Evolutionary conservation across 2,888 invertebrate genomes (phyloP).

Genomic region (Plagiodera versicolora): DNA sequence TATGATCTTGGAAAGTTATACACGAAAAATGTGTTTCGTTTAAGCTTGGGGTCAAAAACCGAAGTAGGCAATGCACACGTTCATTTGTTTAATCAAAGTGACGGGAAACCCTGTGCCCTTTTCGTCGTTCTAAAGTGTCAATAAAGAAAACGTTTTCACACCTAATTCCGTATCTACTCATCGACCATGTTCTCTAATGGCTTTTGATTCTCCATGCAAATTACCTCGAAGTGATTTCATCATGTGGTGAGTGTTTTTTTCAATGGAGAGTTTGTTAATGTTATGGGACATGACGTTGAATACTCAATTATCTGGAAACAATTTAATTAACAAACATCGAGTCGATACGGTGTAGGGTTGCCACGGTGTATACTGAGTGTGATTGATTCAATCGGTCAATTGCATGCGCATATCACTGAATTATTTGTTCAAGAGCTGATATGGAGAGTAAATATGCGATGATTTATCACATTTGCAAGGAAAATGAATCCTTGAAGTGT

Average conservation of each 20-base stretch:
- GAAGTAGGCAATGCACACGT: background rate
- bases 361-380: too few relatives aligned
- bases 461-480: too few relatives aligned
- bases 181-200: background rate
- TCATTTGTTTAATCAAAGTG: background rate
- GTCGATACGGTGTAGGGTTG: background rate
- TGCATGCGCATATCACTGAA: too few relatives aligned
- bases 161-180: background rate
- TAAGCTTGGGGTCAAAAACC: background rate
- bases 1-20: too few relatives aligned
- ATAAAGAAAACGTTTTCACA: background rate
- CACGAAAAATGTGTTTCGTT: too few relatives aligned
- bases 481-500: too few relatives aligned
- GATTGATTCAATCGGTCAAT: too few relatives aligned
- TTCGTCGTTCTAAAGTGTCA: background rate
- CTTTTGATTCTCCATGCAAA: slow-evolving; percentile 7
- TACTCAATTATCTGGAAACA: slow-evolving; percentile 12
- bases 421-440: too few relatives aligned
- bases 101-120: too few relatives aligned
- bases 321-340: slow-evolving; percentile 4
- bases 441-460: too few relatives aligned
- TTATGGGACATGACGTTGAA: slow-evolving; percentile 1
- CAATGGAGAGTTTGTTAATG: background rate
- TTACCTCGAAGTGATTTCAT: background rate
- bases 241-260: background rate